Base-by-base conservation (phyloP, 2,797 vertebrate species). In the Sebastes reedi region DNA sequence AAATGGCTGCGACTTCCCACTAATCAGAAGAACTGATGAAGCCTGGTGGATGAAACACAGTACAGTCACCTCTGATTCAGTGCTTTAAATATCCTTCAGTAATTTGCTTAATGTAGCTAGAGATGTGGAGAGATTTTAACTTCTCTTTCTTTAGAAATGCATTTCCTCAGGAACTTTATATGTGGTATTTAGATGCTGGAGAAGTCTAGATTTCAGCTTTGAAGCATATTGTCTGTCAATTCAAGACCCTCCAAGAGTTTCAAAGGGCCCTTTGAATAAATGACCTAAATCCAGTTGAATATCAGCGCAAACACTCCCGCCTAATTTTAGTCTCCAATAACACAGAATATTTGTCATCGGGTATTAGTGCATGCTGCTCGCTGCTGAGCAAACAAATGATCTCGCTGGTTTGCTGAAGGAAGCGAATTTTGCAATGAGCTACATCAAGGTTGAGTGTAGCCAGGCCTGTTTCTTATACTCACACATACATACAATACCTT, bases 251-350 rank as follows among this genome's bases (percentile, higher is more conserved):
- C 11, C 18, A 24, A 52, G 66, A 73, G 10, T 67, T 59, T 61
- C 72, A 92, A 92, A 93, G 92, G 77, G 54, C 25, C 65, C 91
- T 93, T 94, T 94, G 86, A 95, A 84, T 64, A 65, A 30, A 62
- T 86, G 84, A 88, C 87, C 87, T 89, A 80, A 91, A 67, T 67
- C 82, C 88, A 79, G 67, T 83, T 79, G 80, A 90, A 54, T 82
- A 87, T 89, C 79, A 78, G 70, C 24, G 39, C 77, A 86, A 87
- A 91, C 87, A 89, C 24, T 78, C 70, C 62, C 12, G 72, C 42
- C 87, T 93, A 89, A 88, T 90, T 93, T 89, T 87, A 87, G 83
- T 80, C 29, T 66, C 25, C 78, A 78, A n/a, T 73, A 90, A 90
- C 83, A 85, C 68, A 69, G 72, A 86, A 74, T 87, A 85, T 90